A percentile compares a stretch with the other conserved stretches of the same genome.
These are phyloP conservation scores for Frankliniella fusca DNA, from an alignment of 2,888 invertebrate genomes.

Conservation along the genomic window DNA sequence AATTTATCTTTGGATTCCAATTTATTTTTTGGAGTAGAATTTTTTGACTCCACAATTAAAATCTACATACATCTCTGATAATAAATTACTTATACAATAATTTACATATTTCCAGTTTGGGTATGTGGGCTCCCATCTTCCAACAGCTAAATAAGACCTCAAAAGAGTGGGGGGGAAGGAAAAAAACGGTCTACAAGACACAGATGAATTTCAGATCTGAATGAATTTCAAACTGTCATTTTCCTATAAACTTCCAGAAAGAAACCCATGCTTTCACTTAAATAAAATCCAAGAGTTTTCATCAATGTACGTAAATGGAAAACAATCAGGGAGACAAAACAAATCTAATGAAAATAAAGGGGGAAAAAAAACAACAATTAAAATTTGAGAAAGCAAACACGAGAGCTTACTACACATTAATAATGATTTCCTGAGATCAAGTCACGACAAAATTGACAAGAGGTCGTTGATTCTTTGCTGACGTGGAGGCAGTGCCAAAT, in stretches of 20 bases:
- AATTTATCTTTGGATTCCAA: conserved; percentile 25
- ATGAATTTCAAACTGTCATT: not conserved
- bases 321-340: conserved; percentile 13
- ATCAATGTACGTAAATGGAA: conserved; percentile 23
- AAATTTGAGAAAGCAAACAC: conserved; percentile 26
- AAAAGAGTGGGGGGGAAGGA: not conserved
- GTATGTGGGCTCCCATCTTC: conserved; percentile 17
- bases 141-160: conserved; percentile 12
- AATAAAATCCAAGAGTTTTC: conserved; percentile 2
- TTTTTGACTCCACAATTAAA: conserved; percentile 23
- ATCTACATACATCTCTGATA: conserved; percentile 23
- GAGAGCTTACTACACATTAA: conserved; percentile 24
- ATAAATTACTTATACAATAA: conserved; percentile 25
- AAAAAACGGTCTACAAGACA: not conserved
- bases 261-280: not conserved
- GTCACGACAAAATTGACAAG: conserved; percentile 24
- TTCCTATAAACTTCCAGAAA: not conserved
- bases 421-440: conserved; percentile 25
- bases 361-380: conserved; percentile 1
- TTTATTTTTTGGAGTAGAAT: conserved; percentile 25
- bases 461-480: conserved; percentile 18
- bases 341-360: conserved; percentile 1
- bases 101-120: conserved; percentile 3
- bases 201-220: not conserved
- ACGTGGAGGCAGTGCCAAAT: conserved; percentile 16